Conservation (phyloP, 1,140 invertebrate genomes). For the Spodoptera frugiperda region DNA sequence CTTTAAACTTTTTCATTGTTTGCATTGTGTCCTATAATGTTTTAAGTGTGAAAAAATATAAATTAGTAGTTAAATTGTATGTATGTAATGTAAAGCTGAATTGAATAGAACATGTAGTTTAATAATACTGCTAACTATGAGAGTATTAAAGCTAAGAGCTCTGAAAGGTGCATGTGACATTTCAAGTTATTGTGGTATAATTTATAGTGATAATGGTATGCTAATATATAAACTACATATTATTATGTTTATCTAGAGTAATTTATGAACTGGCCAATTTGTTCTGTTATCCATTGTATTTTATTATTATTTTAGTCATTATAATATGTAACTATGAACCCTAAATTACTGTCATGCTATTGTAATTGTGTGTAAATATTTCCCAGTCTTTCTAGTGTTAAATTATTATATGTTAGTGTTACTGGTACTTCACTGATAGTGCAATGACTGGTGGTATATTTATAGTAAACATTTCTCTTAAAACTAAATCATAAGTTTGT, state of each 20-base stretch:
- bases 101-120: slow-evolving; percentile 1
- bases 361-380: slow-evolving; percentile 43
- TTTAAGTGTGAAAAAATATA: slow-evolving; percentile 8
- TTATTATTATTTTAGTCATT: slow-evolving; percentile 25
- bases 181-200: slow-evolving; percentile 24
- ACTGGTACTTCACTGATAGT: slow-evolving; percentile 30
- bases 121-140: background rate
- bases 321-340: slow-evolving; percentile 11
- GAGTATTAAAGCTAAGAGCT: background rate
- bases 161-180: background rate
- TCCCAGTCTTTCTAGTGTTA: slow-evolving; percentile 44
- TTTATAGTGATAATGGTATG: background rate
- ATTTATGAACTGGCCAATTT: slow-evolving; percentile 10
- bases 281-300: slow-evolving; percentile 8
- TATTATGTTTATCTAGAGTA: background rate
- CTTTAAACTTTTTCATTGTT: background rate
- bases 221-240: background rate
- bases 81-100: slow-evolving; percentile 14
- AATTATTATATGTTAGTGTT: slow-evolving; percentile 19
- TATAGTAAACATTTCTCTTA: slow-evolving; percentile 17
- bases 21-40: background rate
- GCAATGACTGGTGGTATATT: slow-evolving; percentile 41
- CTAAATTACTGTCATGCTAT: slow-evolving; percentile 33
- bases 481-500: slow-evolving; percentile 36
- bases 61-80: slow-evolving; percentile 6